Base-by-base conservation (phyloP, 2,797 vertebrate genomes). In the Sphaeramia orbicularis region DNA sequence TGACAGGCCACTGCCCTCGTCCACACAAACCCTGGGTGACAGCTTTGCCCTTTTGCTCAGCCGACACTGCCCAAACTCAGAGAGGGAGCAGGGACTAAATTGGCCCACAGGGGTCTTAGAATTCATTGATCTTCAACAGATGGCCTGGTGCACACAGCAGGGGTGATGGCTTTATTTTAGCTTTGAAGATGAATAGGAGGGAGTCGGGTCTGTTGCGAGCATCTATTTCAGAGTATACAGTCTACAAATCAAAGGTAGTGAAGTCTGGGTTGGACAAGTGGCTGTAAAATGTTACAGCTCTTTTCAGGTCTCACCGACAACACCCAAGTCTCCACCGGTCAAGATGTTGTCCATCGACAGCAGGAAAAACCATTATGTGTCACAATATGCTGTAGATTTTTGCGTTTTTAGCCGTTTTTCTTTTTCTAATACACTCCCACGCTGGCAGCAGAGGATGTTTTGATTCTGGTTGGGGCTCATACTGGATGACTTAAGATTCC, bases 401-500 rank as follows among this genome's bases (percentile, higher is more conserved):
- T 74, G 41, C 14, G 10, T 24, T 37, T 74, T 52, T 43, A 50
- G 45, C 62, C 13, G 42, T 65, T 56, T 56, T 7, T 49, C n/a
- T 59, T 44, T 47, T 40, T 16, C 36, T 53, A 40, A 27, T 47
- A 65, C 56, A 55, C 76, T 47, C 81, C 77, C 64, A 54, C 49
- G 7, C 74, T 90, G 87, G 86, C 89, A 79, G 71, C 67, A 9
- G 10, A 74, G 71, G 44, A 73, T 93, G 89, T 91, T 90, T 85
- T 92, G 86, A 74, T 89, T 81, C 65, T 1, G 24, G 32, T 24
- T 53, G 16, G 36, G 70, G 60, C 66, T 68, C 27, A 52, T 53
- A 19, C 27, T 67, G 63, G 64, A 83, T 81, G 82, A 90, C 76
- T 81, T 86, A 53, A 89, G 83, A 89, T 84, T 88, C 85, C 74